These are phyloP conservation scores for Hippolais icterina DNA, from an alignment of 2,113 vertebrate species.

Conservation along the genomic window DNA sequence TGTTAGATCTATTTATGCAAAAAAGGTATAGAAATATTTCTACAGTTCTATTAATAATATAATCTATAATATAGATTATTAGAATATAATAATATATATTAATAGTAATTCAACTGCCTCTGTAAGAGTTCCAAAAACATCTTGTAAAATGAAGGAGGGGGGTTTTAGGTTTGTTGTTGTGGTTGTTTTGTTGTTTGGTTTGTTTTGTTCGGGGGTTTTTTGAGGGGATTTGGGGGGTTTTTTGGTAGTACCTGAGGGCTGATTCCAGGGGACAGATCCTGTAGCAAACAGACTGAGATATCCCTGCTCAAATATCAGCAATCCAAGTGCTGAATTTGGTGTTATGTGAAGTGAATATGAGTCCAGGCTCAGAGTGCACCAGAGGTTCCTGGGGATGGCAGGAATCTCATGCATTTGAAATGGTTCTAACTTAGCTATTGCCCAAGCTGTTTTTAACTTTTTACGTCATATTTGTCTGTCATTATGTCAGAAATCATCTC, in stretches of 20 bases:
- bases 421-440: neutral
- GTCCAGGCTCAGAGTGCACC: neutral
- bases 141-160: rapidly evolving
- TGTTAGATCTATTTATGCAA: neutral
- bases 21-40: neutral
- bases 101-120: neutral
- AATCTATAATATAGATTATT: neutral
- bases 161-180: too few relatives aligned
- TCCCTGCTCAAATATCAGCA: neutral
- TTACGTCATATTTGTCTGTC: neutral
- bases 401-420: neutral
- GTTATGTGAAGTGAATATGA: neutral
- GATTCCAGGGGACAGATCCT: neutral
- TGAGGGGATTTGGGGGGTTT: too few relatives aligned
- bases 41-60: too few relatives aligned
- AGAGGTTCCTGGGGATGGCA: neutral
- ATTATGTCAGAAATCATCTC: neutral
- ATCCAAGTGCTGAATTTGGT: neutral
- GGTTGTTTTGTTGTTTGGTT: neutral
- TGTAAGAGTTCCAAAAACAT: neutral
- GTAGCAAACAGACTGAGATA: neutral
- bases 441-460: neutral
- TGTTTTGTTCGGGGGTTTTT: neutral
- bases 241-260: neutral
- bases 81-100: neutral